Evolutionary conservation across 2,888 invertebrate genomes (phyloP), one percentile per base, ranked within the genome.

Genomic region (Lasius fuliginosus): DNA sequence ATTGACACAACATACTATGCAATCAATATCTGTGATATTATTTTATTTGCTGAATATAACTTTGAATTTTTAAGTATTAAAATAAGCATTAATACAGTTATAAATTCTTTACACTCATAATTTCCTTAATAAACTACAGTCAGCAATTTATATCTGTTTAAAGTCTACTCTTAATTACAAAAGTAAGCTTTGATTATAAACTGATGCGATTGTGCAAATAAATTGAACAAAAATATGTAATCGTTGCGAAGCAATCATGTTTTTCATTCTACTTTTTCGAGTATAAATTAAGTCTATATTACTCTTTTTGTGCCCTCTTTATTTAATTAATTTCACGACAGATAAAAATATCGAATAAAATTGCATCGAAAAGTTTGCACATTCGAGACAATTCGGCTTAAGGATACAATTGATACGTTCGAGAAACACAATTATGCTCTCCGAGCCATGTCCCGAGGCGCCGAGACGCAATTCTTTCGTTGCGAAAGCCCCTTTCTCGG

Each of bases 401-500:
- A 46, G 18, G 58, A 71, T 23, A 58, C 15, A 71, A 12, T 30
- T 27, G 40, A 60, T 60, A 36, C 12, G 18, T 12, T 62, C 27
- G 46, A 46, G 60, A 79, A 73, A 79, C 46, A 79, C 18, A 79
- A 79, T 79, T 79, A 79, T 73, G 8, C 23, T 73, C 3, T 60
- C 6, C 36, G 30, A 73, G 27, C 6, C 18, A 60, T 27, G 23
- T 71, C 60, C 33, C 60, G 46, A 79, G 71, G 46, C 27, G 73
- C 18, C 33, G 71, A 73, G 46, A 46, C n/a, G n/a, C 79, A 60
- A 60, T 79, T 79, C 46, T 77, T 33, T 15, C 75, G 30, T 64
- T 12, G 42, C 30, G 23, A 46, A 71, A 71, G 40, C 85, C 58
- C 73, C 84, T 23, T 23, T 23, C 23, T 0, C 23, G 23, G 23